Conservation (phyloP, 2,888 invertebrate species). For the Halictus ligatus region DNA sequence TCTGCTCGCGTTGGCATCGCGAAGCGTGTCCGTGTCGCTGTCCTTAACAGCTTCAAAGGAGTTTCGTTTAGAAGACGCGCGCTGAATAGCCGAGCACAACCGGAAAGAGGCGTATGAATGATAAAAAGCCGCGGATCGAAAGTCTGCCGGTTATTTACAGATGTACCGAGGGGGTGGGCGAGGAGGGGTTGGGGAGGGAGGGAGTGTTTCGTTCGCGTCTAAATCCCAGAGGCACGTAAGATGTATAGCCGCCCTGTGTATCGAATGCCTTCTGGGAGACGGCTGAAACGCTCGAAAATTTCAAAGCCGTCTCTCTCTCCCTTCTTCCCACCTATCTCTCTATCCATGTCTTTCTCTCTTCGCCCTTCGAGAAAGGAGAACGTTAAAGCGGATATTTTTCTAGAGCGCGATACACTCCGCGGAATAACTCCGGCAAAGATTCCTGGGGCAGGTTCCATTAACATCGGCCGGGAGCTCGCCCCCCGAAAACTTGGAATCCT, state of each 20-base stretch:
- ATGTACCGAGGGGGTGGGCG: not conserved
- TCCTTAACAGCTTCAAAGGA: constrained; percentile 12
- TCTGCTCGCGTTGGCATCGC: not conserved
- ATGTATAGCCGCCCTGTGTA: not conserved
- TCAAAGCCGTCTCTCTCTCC: constrained; percentile 12
- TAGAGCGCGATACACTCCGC: not conserved
- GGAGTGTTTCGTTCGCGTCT: not conserved
- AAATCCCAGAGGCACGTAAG: constrained; percentile 22
- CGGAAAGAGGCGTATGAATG: constrained; percentile 24
- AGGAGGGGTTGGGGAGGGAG: not conserved
- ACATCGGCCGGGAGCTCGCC: not conserved
- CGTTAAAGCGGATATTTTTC: constrained; percentile 32
- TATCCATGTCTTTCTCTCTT: not conserved
- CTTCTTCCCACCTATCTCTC: not conserved
- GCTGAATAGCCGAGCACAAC: constrained; percentile 22
- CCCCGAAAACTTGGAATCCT: not conserved
- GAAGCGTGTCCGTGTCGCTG: not conserved
- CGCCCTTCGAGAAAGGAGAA: constrained; percentile 6
- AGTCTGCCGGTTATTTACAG: constrained; percentile 39
- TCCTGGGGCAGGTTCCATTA: not conserved
- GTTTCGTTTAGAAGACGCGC: constrained; percentile 12
- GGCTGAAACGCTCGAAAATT: constrained; percentile 38
- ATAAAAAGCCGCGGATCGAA: constrained; percentile 39
- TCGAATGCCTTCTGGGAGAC: constrained; percentile 15
- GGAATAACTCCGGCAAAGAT: constrained; percentile 10